Evolutionary conservation across 2,888 invertebrate genomes (phyloP).

Genomic region (Agrilus mali): DNA sequence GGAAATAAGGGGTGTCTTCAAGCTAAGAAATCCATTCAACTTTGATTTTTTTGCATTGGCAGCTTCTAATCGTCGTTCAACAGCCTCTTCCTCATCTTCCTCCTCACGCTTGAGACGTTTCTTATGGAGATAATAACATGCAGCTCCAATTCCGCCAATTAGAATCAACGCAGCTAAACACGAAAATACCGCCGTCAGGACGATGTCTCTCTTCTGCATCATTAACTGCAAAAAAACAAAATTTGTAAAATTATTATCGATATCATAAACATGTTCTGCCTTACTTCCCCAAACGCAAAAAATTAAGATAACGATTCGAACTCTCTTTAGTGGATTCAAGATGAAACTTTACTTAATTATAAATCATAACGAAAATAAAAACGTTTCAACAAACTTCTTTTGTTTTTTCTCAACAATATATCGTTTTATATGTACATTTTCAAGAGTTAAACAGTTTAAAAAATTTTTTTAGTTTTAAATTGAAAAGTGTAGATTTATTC

Average conservation of each 20-base stretch:
- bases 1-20: slow-evolving; percentile 61
- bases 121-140: slow-evolving; percentile 41
- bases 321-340: no score
- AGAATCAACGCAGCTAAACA: slow-evolving; percentile 47
- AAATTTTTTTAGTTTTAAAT: no score
- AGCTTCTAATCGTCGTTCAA: slow-evolving; percentile 18
- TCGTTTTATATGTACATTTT: no score
- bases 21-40: slow-evolving; percentile 53
- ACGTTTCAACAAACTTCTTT: no score
- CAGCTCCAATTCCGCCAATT: slow-evolving; percentile 43
- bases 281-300: no score
- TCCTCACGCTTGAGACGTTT: slow-evolving; percentile 44
- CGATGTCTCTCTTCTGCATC: slow-evolving; percentile 58
- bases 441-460: no score
- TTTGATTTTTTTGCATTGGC: slow-evolving; percentile 41
- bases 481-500: no score
- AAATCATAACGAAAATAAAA: no score
- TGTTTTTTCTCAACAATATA: no score
- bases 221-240: slow-evolving; percentile 38
- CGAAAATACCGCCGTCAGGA: slow-evolving; percentile 50
- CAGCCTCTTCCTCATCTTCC: slow-evolving; percentile 42
- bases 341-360: no score
- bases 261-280: no score
- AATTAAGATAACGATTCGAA: no score
- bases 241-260: not conserved